Evolutionary conservation across 1,140 invertebrate species (phyloP).

Genomic region (Aphis gossypii): DNA sequence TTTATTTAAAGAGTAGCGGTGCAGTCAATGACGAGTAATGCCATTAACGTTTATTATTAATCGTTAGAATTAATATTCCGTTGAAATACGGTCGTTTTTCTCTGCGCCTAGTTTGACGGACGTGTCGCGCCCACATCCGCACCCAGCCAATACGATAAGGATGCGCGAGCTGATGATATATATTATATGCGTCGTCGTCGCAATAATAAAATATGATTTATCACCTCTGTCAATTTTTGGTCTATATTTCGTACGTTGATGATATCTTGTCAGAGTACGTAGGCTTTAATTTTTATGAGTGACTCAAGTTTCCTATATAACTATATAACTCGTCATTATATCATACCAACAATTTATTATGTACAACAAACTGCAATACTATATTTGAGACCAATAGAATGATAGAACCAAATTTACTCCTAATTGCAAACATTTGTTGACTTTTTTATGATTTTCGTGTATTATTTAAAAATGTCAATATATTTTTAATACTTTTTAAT

Average conservation of each 20-base stretch:
- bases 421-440: too few relatives aligned
- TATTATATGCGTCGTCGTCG: neutral
- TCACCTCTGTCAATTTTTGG: neutral
- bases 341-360: neutral
- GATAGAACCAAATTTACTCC: neutral
- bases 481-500: too few relatives aligned
- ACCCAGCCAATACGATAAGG: neutral
- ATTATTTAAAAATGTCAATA: too few relatives aligned
- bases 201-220: constrained; percentile 11
- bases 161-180: neutral
- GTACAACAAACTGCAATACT: too few relatives aligned
- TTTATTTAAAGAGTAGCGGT: neutral
- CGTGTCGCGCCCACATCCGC: neutral
- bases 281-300: neutral
- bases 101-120: neutral
- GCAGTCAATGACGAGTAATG: neutral
- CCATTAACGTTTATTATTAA: neutral
- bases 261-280: neutral
- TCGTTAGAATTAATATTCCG: neutral
- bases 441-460: too few relatives aligned
- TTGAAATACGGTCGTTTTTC: neutral
- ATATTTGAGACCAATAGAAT: neutral
- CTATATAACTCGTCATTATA: neutral
- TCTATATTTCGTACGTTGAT: neutral
- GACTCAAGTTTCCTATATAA: neutral